Evolutionary conservation across 2,888 invertebrate genomes (phyloP).

Genomic region (Scaptomyza tumidula): DNA sequence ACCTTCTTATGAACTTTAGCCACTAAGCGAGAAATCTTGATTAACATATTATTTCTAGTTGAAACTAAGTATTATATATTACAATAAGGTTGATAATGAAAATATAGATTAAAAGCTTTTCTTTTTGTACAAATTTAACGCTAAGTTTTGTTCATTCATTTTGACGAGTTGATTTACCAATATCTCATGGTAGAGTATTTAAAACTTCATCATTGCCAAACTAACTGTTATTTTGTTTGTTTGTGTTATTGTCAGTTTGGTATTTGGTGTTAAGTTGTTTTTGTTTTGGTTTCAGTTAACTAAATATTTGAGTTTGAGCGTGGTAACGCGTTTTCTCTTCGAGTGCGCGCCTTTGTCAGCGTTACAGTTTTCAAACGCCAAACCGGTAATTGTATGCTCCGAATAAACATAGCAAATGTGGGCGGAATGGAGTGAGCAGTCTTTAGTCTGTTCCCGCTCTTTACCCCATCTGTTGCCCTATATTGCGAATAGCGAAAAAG

Average conservation of each 20-base stretch:
- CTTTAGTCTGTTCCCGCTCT: not conserved
- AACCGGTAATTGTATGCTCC: conserved; percentile 51
- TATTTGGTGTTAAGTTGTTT: conserved; percentile 1
- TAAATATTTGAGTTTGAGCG: conserved; percentile 61
- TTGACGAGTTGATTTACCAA: too few species aligned
- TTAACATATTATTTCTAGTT: too few species aligned
- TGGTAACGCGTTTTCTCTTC: conserved; percentile 32
- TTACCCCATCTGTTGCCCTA: conserved; percentile 12
- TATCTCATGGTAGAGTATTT: too few species aligned
- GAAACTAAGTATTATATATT: too few species aligned
- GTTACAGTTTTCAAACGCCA: conserved; percentile 49
- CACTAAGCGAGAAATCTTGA: too few species aligned
- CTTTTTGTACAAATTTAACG: too few species aligned
- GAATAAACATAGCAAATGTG: conserved; percentile 2
- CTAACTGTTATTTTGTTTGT: not conserved
- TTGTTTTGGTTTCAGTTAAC: conserved; percentile 51
- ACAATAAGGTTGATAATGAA: too few species aligned
- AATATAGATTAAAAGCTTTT: too few species aligned
- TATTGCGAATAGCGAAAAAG: conserved; percentile 27
- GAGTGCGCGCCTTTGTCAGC: conserved; percentile 35
- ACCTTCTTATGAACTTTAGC: too few species aligned
- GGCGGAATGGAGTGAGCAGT: conserved; percentile 9
- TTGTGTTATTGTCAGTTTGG: conserved; percentile 17
- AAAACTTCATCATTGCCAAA: not conserved
- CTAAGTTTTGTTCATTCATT: too few species aligned